Base-by-base conservation (phyloP, 1,140 invertebrate genomes). In the Pachyrhynchus sulphureomaculatus region DNA sequence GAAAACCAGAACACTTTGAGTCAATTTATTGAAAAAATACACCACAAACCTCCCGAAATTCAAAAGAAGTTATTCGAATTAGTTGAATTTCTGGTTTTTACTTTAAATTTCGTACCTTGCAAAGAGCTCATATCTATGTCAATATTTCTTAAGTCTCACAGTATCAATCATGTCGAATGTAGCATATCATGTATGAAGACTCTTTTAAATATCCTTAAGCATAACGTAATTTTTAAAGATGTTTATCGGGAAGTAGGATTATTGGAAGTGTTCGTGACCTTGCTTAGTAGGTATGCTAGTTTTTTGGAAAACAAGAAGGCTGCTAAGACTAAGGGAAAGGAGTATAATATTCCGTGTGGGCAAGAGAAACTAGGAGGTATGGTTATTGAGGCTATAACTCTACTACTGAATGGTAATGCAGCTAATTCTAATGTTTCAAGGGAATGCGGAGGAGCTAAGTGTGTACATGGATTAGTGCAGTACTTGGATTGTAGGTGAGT, bases 161-260 rank as follows among this genome's bases (percentile, higher is more conserved):
- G 73, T 62, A 58, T 71, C 13, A 88, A 88, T 74, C 84, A 87
- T 70, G 89, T 89, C 8, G 83, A 87, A 36, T 95, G 92, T 75
- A 93, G 88, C 77, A 92, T 93, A 55, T 81, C 92, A 29, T 96
- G 92, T 76, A 88, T 97, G 78, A 89, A 92, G 76, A 94, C 91
- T 15, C 78, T 98, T 24, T 79, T 94, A 4, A 93, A 90, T 74
- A 92, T 97, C 68, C 80, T 97, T 67, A 91, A 89, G 66, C 88
- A 95, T 73, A 96, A 98, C 77, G 76, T 80, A 49, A 87, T 98
- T 67, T 99, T 98, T 77, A 96, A 97, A 82, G 96, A 99, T 78
- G 97, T 98, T 2, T 99, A 94, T 76, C 84, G 96, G 67, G 97
- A 99, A 81, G 94, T 99, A 36, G 96, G 97, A 12, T 88, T 99